phyloP scores from a whole-genome alignment of 1,140 invertebrate species.

The Drosophila pandora region DNA sequence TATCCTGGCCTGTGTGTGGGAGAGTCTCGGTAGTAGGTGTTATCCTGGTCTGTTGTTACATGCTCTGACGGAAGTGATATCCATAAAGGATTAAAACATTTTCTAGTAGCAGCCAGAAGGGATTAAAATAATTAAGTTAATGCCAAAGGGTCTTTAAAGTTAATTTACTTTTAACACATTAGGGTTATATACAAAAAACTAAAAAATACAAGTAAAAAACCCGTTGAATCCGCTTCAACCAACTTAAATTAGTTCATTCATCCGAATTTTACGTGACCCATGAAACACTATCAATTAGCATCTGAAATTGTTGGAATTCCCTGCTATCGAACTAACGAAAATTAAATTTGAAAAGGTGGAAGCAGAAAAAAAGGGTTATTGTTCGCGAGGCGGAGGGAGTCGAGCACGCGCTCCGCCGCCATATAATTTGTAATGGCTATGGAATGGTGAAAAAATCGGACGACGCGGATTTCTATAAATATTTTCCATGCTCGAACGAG shows the following conservation, averaged over 20 bases:
- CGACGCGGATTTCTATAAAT: constrained; percentile 69
- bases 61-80: constrained; percentile 24
- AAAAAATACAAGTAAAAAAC: not conserved
- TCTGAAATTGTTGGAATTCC: constrained; percentile 56
- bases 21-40: constrained; percentile 40
- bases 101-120: constrained; percentile 34
- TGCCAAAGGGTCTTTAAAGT: not conserved
- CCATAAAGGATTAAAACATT: constrained; percentile 35
- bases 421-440: constrained; percentile 42
- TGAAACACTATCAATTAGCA: constrained; percentile 57
- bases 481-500: constrained; percentile 62
- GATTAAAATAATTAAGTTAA: constrained; percentile 3
- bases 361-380: constrained; percentile 37
- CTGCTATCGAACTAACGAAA: constrained; percentile 43
- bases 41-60: constrained; percentile 8
- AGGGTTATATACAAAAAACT: too few relatives aligned
- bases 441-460: constrained; percentile 27
- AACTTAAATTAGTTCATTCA: constrained; percentile 32
- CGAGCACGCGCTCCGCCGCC: constrained; percentile 25
- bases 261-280: constrained; percentile 33
- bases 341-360: constrained; percentile 10
- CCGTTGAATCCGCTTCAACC: not conserved
- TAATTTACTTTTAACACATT: too few relatives aligned
- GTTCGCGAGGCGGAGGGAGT: constrained; percentile 30
- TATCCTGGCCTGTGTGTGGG: constrained; percentile 52